These are phyloP conservation scores for Hippocampus barbouri DNA, from an alignment of 2,113 vertebrate species.

Conservation along the genomic window DNA sequence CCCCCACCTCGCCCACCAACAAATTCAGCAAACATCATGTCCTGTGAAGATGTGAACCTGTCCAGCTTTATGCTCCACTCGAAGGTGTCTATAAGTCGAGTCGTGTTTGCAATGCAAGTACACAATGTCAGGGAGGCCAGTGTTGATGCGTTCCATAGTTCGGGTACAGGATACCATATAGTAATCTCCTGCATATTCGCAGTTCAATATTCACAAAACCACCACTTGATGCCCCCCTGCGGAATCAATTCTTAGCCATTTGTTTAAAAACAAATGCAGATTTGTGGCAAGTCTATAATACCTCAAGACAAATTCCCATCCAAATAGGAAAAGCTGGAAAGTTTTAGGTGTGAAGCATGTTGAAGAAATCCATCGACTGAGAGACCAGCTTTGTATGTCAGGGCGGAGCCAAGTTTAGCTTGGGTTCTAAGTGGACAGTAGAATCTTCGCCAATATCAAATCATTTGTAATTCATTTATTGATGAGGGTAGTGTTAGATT, in stretches of 20 bases:
- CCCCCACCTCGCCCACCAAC: constrained; percentile 5
- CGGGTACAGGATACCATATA: not conserved
- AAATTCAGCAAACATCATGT: constrained; percentile 26
- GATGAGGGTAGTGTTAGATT: not conserved
- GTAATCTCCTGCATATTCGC: not conserved
- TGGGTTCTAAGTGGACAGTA: not conserved
- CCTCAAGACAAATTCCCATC: no score
- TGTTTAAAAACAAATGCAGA: not conserved
- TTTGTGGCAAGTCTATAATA: not conserved
- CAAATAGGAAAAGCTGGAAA: no score
- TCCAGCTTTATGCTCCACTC: not conserved
- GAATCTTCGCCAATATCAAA: not conserved
- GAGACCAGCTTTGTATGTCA: not conserved
- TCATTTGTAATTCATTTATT: not conserved
- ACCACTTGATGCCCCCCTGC: not conserved
- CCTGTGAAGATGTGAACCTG: constrained; percentile 39
- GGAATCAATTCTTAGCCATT: not conserved
- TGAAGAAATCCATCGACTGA: not conserved
- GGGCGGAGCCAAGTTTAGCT: not conserved
- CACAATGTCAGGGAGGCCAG: not conserved
- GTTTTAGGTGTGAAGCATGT: not conserved
- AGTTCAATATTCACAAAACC: not conserved
- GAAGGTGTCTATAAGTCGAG: constrained; percentile 19
- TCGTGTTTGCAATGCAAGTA: constrained; percentile 4
- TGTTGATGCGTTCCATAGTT: not conserved